Conservation (phyloP, 2,888 invertebrate genomes). For the Mamestra brassicae region DNA sequence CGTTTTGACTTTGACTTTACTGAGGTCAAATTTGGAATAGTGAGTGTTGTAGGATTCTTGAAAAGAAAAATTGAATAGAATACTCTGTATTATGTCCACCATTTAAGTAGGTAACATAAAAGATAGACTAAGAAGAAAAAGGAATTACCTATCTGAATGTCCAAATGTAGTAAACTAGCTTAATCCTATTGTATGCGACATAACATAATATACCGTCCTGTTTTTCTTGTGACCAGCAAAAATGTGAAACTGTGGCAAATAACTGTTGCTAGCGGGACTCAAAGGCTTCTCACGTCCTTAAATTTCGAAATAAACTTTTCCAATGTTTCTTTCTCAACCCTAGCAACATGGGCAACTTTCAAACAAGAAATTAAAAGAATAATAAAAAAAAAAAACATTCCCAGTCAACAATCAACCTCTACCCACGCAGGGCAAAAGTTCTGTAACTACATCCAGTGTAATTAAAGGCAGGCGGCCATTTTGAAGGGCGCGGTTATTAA, state of each 20-base stretch:
- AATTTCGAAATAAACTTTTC: background rate
- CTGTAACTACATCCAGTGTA: slow-evolving; percentile 43
- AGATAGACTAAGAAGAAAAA: too few relatives aligned
- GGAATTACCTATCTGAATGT: too few relatives aligned
- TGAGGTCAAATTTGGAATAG: too few relatives aligned
- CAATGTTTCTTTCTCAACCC: background rate
- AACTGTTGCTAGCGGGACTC: background rate
- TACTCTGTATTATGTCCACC: too few relatives aligned
- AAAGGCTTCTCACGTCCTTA: background rate
- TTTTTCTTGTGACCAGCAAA: background rate
- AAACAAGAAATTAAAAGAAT: background rate
- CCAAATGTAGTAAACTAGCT: background rate
- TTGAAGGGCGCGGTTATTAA: slow-evolving; percentile 63
- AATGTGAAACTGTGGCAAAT: background rate
- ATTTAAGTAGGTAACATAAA: too few relatives aligned
- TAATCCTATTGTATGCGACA: background rate
- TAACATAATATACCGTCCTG: background rate
- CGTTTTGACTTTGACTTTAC: too few relatives aligned
- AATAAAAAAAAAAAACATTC: slow-evolving; percentile 15
- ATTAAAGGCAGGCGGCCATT: slow-evolving; percentile 64
- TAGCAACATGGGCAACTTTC: background rate
- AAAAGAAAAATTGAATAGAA: too few relatives aligned
- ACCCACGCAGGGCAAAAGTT: slow-evolving; percentile 15
- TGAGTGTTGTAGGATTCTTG: too few relatives aligned
- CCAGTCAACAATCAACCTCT: background rate